Evolutionary conservation across 2,888 invertebrate genomes (phyloP).

Genomic region (Trissolcus brochymenae): DNA sequence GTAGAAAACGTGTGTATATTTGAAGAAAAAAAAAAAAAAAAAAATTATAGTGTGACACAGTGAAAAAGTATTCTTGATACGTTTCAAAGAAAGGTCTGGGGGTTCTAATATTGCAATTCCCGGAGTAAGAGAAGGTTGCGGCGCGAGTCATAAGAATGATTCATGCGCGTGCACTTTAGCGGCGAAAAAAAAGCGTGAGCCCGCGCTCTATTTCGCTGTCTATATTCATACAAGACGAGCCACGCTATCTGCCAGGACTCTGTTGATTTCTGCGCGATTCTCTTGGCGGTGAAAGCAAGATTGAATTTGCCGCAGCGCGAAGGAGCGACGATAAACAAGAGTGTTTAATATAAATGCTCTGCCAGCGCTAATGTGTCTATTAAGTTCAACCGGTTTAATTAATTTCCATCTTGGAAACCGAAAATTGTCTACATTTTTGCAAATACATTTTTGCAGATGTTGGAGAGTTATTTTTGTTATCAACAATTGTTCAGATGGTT

Average conservation of each 20-base stretch:
- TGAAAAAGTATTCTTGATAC: conserved; percentile 3
- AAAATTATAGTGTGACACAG: neutral
- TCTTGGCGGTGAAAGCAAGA: conserved; percentile 33
- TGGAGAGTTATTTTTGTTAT: too few relatives aligned
- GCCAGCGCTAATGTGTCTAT: conserved; percentile 17
- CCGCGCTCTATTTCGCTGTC: conserved; percentile 42
- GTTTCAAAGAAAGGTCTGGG: conserved; percentile 43
- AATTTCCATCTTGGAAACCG: neutral
- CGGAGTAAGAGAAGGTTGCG: conserved; percentile 27
- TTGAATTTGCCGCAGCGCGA: conserved; percentile 9
- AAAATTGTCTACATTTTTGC: neutral
- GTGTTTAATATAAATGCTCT: conserved; percentile 18
- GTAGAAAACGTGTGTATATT: neutral
- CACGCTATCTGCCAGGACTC: too few relatives aligned
- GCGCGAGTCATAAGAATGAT: conserved; percentile 43
- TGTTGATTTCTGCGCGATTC: neutral
- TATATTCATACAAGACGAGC: conserved; percentile 11
- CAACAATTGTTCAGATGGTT: too few relatives aligned
- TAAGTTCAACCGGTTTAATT: conserved; percentile 1
- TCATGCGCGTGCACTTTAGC: conserved; percentile 43
- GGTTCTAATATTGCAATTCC: conserved; percentile 49
- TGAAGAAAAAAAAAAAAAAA: conserved; percentile 3
- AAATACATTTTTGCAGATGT: too few relatives aligned
- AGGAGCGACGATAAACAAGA: conserved; percentile 5
- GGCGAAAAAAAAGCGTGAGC: conserved; percentile 25